Base-by-base conservation (phyloP, 1,140 invertebrate genomes). In the Bombus cullumanus region DNA sequence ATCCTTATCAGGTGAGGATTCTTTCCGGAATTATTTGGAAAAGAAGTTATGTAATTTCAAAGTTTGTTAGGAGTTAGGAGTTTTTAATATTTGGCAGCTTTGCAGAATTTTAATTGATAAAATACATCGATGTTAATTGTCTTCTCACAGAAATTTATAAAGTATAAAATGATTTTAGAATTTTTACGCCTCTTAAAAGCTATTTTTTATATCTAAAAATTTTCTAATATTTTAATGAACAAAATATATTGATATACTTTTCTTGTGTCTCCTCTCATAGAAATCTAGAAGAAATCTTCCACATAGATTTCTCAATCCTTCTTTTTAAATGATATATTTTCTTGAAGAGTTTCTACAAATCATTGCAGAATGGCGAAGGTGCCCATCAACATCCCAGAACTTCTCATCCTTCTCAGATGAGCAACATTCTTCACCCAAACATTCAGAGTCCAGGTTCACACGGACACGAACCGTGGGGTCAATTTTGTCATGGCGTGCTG, bases 1-100 rank as follows among this genome's bases (percentile, higher is more conserved):
- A 95, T 90, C 94, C 94, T 90, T 95, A 95, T 94, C 95, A 95
- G 92, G 94, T 95, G 47, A 43, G 18, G 47, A 22, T 53, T 22
- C 18, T 53, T 53, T 53, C 47, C 18, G 18, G 18, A 53, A 53
- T 53, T 0, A 53, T 53, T 6, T 53, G 18, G n/a, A 66, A 18
- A 66, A 31, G n/a, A 13, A n/a, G 4, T 62, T n/a, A n/a, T 12
- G 12, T n/a, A n/a, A 25, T 13, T 13, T 62, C n/a, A n/a, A 62
- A 12, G 59, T 62, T 53, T 53, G 1, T 53, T 1, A 53, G 15
- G 18, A 53, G 6, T 53, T 53, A 53, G 6, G 2, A 22, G 28
- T 62, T n/a, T 62, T 12, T 62, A 62, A n/a, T 62, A 13, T 28
- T 62, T 62, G 28, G 0, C 1, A n/a, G 28, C 10, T 62, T 62